Evolutionary conservation across 2,113 vertebrate genomes (phyloP).

Genomic region (Sardina pilchardus): DNA sequence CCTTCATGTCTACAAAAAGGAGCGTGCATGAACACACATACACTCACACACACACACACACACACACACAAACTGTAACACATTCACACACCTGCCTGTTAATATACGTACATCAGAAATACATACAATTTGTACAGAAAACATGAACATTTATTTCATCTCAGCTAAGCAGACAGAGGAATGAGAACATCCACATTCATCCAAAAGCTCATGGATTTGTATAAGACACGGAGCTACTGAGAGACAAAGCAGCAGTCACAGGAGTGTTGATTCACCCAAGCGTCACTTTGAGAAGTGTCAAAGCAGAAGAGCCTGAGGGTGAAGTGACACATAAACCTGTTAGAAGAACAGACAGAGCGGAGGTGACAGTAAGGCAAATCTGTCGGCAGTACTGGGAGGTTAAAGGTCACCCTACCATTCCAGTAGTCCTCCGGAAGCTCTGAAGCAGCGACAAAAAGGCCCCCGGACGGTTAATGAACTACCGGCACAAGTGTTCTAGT

Average conservation of each 20-base stretch:
- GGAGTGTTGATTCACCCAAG: not conserved
- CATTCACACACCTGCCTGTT: not conserved
- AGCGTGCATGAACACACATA: conserved; percentile 19
- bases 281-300: not conserved
- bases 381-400: conserved; percentile 23
- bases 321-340: conserved; percentile 7
- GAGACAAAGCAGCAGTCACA: not conserved
- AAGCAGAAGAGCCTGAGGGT: not conserved
- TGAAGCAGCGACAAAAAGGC: conserved; percentile 44
- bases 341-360: not conserved
- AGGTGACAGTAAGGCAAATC: conserved; percentile 5
- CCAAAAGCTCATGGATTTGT: not conserved
- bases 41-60: not conserved
- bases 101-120: not conserved
- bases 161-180: too few relatives aligned
- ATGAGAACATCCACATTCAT: too few relatives aligned
- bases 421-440: conserved; percentile 36
- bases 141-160: too few relatives aligned
- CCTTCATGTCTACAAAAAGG: not conserved
- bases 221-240: too few relatives aligned
- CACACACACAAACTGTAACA: conserved; percentile 21
- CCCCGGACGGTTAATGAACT: conserved; percentile 50
- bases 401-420: conserved; percentile 35
- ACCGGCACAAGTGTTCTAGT: conserved; percentile 52
- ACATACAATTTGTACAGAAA: not conserved